A percentile compares a stretch with the other conserved stretches of the same genome.
Conservation (phyloP, 2,888 invertebrate genomes). For the Drosophila quinaria region DNA sequence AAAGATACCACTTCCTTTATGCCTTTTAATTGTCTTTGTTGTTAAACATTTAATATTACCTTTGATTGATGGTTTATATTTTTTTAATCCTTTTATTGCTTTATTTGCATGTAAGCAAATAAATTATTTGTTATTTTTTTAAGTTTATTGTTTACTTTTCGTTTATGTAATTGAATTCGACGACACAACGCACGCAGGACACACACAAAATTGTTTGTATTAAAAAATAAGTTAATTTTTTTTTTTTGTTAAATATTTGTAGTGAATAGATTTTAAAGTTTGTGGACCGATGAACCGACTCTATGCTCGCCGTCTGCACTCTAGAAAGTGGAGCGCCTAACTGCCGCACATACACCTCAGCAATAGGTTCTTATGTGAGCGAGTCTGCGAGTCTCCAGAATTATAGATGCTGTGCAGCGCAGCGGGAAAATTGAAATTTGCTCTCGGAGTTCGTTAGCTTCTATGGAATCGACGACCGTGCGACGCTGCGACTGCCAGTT, state of each 20-base stretch:
- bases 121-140: conserved; percentile 1
- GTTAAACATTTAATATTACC: conserved; percentile 38
- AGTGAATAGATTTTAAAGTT: conserved; percentile 29
- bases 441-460: conserved; percentile 76
- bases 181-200: conserved; percentile 59
- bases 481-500: conserved; percentile 74
- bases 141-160: background rate
- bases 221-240: conserved; percentile 16
- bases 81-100: conserved; percentile 35
- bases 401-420: conserved; percentile 57
- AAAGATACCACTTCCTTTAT: conserved; percentile 11
- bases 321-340: conserved; percentile 78
- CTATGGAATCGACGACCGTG: conserved; percentile 57
- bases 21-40: conserved; percentile 15
- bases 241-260: conserved; percentile 16
- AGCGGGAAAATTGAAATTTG: conserved; percentile 57
- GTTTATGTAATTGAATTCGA: conserved; percentile 9
- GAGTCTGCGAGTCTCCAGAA: conserved; percentile 42
- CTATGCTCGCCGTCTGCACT: conserved; percentile 68
- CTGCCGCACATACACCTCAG: conserved; percentile 66
- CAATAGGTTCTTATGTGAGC: conserved; percentile 77
- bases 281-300: conserved; percentile 59
- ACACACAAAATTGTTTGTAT: conserved; percentile 39
- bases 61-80: conserved; percentile 15
- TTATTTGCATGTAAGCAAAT: conserved; percentile 39